Evolutionary conservation across 1,140 invertebrate species (phyloP).

Genomic region (Neodiprion pinetum): DNA sequence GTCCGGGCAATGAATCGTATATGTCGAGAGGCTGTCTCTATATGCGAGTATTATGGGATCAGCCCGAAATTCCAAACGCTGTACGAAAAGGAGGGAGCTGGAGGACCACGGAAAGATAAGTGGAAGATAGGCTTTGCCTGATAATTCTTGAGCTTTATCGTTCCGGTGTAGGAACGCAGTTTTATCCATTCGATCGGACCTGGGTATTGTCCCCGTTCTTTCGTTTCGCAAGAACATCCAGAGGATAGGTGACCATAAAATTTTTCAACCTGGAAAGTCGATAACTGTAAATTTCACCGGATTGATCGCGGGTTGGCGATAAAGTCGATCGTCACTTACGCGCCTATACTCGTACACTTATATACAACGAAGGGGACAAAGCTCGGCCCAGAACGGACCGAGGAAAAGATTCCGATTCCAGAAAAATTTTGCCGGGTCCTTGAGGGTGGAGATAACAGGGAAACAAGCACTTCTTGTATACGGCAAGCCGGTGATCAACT

Average conservation of each 20-base stretch:
- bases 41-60: no score
- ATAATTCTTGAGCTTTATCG: background rate
- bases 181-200: background rate
- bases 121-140: background rate
- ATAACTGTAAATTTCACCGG: background rate
- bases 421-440: background rate
- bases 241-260: background rate
- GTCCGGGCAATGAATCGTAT: no score
- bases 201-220: background rate
- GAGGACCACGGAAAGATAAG: no score
- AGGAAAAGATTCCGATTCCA: background rate
- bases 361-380: no score
- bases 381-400: background rate
- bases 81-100: no score
- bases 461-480: background rate
- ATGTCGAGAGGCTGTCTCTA: no score
- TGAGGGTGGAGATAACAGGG: background rate
- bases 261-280: background rate
- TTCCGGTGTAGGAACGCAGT: background rate
- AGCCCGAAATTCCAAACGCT: no score
- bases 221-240: background rate
- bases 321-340: background rate
- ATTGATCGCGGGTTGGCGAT: background rate
- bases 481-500: background rate
- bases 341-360: no score